Evolutionary conservation across 2,888 invertebrate species (phyloP), one percentile per base, ranked within the genome.

Genomic region (Archips crataeganus): DNA sequence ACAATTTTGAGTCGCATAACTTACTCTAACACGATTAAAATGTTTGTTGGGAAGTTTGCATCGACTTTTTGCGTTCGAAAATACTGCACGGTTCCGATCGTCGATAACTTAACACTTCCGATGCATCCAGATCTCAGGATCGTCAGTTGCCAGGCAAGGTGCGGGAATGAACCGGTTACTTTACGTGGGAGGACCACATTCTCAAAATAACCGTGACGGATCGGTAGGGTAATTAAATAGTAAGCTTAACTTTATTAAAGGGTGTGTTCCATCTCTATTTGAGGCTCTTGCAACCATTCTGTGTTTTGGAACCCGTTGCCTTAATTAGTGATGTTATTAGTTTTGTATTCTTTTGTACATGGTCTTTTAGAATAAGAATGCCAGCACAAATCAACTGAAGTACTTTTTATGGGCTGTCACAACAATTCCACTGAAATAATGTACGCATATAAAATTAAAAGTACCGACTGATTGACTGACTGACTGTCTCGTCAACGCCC

Each of bases 181-280:
- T 79, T 79, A 85, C 90, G 88, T 90, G 87, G 84, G 88, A 82
- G 79, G 82, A 84, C 89, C 77, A 82, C 89, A 87, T 88, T 90
- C 90, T 85, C 83, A 80, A 87, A 86, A 87, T 80, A 80, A 79
- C 78, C 82, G 78, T 78, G 76, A 75, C 79, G 80, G 79, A 81
- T 70, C n/a, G 32, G 36, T 10, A 13, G 15, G 45, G 65, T 60
- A 68, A 68, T 60, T 68, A 68, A 60, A 51, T 36, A 51, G 65
- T 65, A 51, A 65, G 60, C 60, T n/a, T 59, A 47, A 49, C 42
- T 62, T 62, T 39, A 39, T 61, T 15, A 10, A 39, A 36, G 62
- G 39, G 42, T 47, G 32, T 32, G 13, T 63, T 47, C 42, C 1
- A 34, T 34, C 39, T 47, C 3, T 23, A 45, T 62, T 47, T 3